Percentiles rank a stretch among this genome's conserved stretches.
These are phyloP conservation scores for Cottoperca gobio DNA, from an alignment of 2,797 vertebrate genomes.

Conservation along the genomic window DNA sequence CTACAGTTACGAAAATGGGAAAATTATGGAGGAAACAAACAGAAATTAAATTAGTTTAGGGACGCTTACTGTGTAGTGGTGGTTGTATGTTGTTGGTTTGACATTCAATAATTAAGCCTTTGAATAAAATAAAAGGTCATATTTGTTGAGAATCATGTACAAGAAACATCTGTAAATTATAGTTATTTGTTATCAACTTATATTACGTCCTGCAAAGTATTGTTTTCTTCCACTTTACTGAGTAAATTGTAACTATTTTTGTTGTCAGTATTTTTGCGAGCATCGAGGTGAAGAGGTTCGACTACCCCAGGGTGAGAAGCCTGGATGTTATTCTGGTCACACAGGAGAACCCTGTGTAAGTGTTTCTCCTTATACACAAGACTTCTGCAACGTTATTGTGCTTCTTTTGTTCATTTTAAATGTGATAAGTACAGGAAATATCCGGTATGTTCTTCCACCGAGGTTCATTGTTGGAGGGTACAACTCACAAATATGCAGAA, in stretches of 20 bases:
- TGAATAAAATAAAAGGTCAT: neutral
- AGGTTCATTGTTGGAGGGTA: neutral
- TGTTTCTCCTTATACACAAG: neutral
- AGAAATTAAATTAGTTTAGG: no score
- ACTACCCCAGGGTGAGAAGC: conserved; percentile 40
- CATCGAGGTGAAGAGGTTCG: conserved; percentile 71
- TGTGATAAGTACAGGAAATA: neutral
- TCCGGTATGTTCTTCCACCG: neutral
- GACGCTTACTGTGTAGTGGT: neutral
- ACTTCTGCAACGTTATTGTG: neutral
- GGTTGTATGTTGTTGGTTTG: neutral
- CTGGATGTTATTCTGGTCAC: conserved; percentile 74
- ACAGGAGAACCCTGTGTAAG: conserved; percentile 65
- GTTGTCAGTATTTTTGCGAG: conserved; percentile 70
- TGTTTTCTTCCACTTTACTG: neutral
- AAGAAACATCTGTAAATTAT: neutral
- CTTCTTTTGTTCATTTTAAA: neutral
- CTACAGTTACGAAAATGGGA: no score
- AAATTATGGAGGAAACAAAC: conserved; percentile 7
- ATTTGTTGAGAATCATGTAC: neutral
- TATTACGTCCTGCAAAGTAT: neutral
- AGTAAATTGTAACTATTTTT: neutral
- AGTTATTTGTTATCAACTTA: neutral
- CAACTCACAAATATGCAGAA: neutral
- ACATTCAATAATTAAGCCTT: neutral